Base-by-base conservation (phyloP, 1,140 invertebrate genomes). In the fruit fly (Drosophila melanogaster) region DNA sequence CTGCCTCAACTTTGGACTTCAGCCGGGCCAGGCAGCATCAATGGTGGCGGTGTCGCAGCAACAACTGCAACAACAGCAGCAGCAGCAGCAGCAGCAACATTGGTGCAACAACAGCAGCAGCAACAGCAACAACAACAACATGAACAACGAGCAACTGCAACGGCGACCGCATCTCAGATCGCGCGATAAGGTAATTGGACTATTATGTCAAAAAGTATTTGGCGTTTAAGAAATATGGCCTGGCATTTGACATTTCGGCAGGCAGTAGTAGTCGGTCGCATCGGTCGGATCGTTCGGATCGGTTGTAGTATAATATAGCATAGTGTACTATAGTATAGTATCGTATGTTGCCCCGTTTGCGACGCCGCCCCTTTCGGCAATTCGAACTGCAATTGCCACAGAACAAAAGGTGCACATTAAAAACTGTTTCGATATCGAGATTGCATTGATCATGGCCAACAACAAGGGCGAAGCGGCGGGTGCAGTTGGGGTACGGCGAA, bases 161-260 rank as follows among this genome's bases (percentile, higher is more conserved):
- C 76, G 72, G 77, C 84, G 77, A 89, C 79, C 84, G 84, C 85
- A 90, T 84, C 90, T 90, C 80, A 84, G 90, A 91, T 91, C 83
- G 90, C 84, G 90, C 90, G 90, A 91, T 91, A 91, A 91, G 90
- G 90, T 91, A 91, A 91, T 91, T 91, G 90, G 90, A 91, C 90
- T 91, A 91, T 91, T 91, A 91, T 91, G 90, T 91, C 90, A 91
- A 91, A 91, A 91, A 91, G 90, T 90, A 91, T 91, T 91, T 91
- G 90, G 90, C 90, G 86, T 91, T 85, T 90, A 91, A 91, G 90
- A 91, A 91, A 91, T 91, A 91, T 91, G 90, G 90, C 79, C 90
- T 91, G 90, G 86, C 90, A 91, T 90, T 90, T 91, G 90, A 91
- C 90, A 91, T 91, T 91, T 91, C 90, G 85, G 77, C 84, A 83